Conservation (phyloP, 1,140 invertebrate species). For the Trichonephila inaurata region DNA sequence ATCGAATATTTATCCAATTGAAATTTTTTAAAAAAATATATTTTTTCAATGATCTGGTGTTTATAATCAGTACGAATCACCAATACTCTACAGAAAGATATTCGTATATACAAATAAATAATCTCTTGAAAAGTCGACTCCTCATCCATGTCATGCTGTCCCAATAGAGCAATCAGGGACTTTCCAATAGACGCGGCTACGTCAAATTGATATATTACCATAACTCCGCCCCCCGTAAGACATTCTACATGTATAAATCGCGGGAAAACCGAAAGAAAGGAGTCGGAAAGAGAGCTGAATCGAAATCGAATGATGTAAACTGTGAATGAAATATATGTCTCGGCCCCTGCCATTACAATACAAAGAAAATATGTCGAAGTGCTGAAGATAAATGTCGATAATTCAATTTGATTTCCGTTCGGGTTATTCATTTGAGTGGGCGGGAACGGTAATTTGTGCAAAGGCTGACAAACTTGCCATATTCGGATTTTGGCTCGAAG, state of each 20-base stretch:
- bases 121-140: not conserved
- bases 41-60: too few species aligned
- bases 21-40: too few species aligned
- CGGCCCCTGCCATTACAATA: slow-evolving; percentile 37
- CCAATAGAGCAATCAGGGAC: slow-evolving; percentile 34
- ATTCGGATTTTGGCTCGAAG: not conserved
- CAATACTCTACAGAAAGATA: not conserved
- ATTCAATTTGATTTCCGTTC: slow-evolving; percentile 72
- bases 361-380: slow-evolving; percentile 6
- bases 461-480: not conserved
- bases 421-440: slow-evolving; percentile 42
- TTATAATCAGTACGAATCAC: not conserved
- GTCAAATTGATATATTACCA: slow-evolving; percentile 51
- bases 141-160: slow-evolving; percentile 12
- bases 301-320: slow-evolving; percentile 53
- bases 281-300: not conserved
- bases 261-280: not conserved
- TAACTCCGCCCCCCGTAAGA: not conserved
- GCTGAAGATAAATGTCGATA: slow-evolving; percentile 69
- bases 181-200: not conserved
- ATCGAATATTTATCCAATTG: too few species aligned
- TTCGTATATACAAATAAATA: not conserved
- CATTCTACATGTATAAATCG: not conserved
- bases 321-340: slow-evolving; percentile 52
- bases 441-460: slow-evolving; percentile 36